These are phyloP conservation scores for Apis florea DNA, from an alignment of 1,140 invertebrate species.

Conservation along the genomic window DNA sequence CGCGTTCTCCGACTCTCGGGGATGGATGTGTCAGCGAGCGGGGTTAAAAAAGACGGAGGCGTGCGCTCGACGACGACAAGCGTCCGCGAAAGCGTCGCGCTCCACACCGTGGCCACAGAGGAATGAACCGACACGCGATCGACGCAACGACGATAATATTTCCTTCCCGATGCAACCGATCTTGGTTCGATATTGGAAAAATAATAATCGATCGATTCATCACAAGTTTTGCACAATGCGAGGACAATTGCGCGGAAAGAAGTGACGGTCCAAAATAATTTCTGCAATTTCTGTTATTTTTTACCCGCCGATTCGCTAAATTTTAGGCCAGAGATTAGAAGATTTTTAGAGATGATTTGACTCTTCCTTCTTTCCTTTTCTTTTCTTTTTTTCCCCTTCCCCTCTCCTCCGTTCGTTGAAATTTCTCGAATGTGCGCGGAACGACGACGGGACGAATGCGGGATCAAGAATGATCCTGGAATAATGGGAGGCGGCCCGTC, in stretches of 20 bases:
- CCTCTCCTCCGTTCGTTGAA: constrained; percentile 21
- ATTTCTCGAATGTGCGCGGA: constrained; percentile 42
- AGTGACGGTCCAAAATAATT: background rate
- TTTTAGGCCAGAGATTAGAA: no score
- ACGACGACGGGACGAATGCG: background rate
- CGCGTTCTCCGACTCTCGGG: background rate
- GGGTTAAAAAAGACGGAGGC: constrained; percentile 21
- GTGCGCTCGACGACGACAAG: no score
- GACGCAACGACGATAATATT: no score
- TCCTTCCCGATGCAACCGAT: no score
- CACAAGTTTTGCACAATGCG: background rate
- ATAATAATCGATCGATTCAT: no score
- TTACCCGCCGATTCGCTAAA: background rate
- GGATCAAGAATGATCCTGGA: constrained; percentile 18
- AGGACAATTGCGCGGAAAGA: background rate
- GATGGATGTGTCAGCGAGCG: background rate
- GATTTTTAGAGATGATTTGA: no score
- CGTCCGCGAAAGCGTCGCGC: background rate
- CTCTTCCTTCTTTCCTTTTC: no score
- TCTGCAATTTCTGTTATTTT: background rate
- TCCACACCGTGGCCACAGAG: background rate
- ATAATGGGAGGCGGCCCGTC: constrained; percentile 30
- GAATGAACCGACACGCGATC: background rate
- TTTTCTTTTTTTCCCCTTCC: no score
- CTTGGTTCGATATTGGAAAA: no score